phyloP scores from a whole-genome alignment of 2,113 vertebrate species.

The Otis tarda region DNA sequence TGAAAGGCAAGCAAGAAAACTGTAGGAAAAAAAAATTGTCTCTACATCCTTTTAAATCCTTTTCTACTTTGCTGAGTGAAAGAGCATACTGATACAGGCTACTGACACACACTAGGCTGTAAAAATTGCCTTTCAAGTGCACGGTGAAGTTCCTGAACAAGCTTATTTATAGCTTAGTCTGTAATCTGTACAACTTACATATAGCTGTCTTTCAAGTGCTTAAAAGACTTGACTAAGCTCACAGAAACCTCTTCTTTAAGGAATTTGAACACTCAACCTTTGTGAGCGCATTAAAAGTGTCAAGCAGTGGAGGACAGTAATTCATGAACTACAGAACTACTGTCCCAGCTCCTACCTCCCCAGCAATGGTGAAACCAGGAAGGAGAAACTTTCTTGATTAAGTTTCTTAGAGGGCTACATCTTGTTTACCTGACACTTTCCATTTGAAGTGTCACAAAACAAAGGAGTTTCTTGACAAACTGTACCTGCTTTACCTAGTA shows the following conservation, averaged over 20 bases:
- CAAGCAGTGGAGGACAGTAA: neutral
- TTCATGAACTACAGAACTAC: neutral
- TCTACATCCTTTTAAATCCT: neutral
- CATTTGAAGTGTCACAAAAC: neutral
- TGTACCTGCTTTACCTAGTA: neutral
- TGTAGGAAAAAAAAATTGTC: neutral
- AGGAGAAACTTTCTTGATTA: neutral
- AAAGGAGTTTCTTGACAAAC: neutral
- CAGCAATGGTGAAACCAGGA: neutral
- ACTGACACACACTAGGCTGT: neutral
- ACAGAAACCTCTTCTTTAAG: neutral
- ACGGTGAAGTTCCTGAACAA: neutral
- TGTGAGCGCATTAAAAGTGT: neutral
- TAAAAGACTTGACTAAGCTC: neutral
- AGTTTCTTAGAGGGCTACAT: neutral
- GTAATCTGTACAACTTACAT: neutral
- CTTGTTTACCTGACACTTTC: neutral
- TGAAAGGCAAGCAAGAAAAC: neutral
- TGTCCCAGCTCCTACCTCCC: neutral
- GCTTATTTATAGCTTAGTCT: neutral
- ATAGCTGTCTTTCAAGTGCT: neutral
- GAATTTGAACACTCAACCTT: neutral
- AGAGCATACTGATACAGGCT: neutral
- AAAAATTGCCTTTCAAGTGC: neutral
- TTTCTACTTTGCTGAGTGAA: neutral